Evolutionary conservation across 2,888 invertebrate genomes (phyloP).

Genomic region (Creontiades dilutus): DNA sequence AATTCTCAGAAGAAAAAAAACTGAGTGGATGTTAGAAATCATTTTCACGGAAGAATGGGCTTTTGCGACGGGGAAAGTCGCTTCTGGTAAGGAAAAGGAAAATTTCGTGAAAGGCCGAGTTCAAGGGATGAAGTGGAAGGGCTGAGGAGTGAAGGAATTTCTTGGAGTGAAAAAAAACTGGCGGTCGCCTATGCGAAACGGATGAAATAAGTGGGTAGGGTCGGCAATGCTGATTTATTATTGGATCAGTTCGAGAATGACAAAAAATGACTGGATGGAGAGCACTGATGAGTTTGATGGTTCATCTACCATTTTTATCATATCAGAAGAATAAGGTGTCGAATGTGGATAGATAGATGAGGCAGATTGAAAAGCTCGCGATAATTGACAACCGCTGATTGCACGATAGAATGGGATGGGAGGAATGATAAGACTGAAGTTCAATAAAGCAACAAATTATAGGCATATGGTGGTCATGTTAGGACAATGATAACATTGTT

Average conservation of each 20-base stretch:
- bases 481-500: too few species aligned
- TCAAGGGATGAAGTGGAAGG: slow-evolving; percentile 6
- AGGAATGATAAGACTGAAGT: too few species aligned
- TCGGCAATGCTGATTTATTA: not conserved
- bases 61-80: not conserved
- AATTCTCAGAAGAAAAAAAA: not conserved
- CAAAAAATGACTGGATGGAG: too few species aligned
- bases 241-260: not conserved
- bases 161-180: not conserved
- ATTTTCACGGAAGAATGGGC: slow-evolving; percentile 30
- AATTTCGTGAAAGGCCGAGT: slow-evolving; percentile 27
- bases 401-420: too few species aligned
- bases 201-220: not conserved
- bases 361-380: too few species aligned
- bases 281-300: too few species aligned
- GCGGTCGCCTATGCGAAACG: not conserved
- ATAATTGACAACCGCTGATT: too few species aligned
- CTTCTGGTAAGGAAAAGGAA: not conserved
- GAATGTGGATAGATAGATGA: too few species aligned
- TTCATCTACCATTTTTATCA: too few species aligned
- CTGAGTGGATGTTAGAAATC: slow-evolving; percentile 19
- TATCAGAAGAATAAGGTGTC: too few species aligned
- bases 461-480: too few species aligned
- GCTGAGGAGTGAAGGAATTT: not conserved
- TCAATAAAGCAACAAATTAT: too few species aligned